These are phyloP conservation scores for Apodemia duryi DNA, from an alignment of 2,888 invertebrate genomes.

Conservation along the genomic window DNA sequence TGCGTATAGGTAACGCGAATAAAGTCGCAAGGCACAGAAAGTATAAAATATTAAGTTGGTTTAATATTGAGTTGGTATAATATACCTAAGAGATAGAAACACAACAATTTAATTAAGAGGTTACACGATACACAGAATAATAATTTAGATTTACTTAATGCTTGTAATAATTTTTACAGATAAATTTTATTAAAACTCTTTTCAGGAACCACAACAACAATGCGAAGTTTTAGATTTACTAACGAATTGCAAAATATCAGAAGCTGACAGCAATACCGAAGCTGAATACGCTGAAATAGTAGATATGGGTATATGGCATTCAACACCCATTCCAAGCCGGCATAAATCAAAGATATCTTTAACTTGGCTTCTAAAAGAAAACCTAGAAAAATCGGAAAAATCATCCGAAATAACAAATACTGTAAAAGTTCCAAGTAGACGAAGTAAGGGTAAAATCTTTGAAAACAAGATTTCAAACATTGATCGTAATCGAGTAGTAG, in stretches of 20 bases:
- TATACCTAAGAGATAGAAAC: no score
- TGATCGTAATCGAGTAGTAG: slow-evolving; percentile 53
- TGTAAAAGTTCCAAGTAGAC: slow-evolving; percentile 44
- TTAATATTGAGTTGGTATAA: no score
- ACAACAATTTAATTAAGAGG: no score
- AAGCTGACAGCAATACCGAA: slow-evolving; percentile 45
- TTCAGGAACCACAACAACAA: slow-evolving; percentile 36
- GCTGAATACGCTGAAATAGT: slow-evolving; percentile 64
- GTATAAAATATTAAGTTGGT: no score
- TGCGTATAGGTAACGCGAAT: no score
- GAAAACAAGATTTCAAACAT: slow-evolving; percentile 32
- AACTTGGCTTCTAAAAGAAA: slow-evolving; percentile 86
- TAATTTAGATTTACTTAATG: no score
- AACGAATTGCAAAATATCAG: slow-evolving; percentile 56
- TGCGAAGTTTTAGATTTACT: slow-evolving; percentile 64
- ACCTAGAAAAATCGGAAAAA: slow-evolving; percentile 61
- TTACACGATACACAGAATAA: no score
- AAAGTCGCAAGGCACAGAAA: no score
- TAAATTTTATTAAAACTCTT: background rate
- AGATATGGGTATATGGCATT: slow-evolving; percentile 75
- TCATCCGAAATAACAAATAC: slow-evolving; percentile 42
- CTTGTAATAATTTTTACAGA: background rate
- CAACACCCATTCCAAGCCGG: slow-evolving; percentile 62
- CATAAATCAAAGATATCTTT: slow-evolving; percentile 84
- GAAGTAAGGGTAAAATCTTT: slow-evolving; percentile 47